Base-by-base conservation (phyloP, 2,888 invertebrate genomes). In the Apeira syringaria region DNA sequence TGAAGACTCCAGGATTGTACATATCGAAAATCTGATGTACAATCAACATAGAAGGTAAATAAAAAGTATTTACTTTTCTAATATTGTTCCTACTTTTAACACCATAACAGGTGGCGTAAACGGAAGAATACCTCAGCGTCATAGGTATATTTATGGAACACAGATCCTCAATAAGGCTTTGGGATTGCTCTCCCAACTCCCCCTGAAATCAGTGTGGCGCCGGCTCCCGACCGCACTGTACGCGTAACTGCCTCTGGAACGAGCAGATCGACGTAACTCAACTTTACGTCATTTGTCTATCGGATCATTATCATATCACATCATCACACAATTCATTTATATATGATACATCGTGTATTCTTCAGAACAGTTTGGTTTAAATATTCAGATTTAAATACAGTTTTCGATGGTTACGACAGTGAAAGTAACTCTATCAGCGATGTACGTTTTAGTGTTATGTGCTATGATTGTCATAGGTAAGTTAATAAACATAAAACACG, bases 191-290 rank as follows among this genome's bases (percentile, higher is more conserved):
- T 18, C 8, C 15, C 4, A 15, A n/a, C n/a, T n/a, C n/a, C 4
- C 4, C 5, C 20, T 5, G 5, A 27, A 33, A 18, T 44, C 38
- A 44, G 44, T 44, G 4, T 29, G 20, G 4, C 37, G 25, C 38
- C 28, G 2, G 13, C 33, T 15, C 33, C 30, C 33, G 29, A 44
- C 13, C 8, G 9, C 10, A 11, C 29, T 8, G 7, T 8, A 44
- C 44, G 44, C 18, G 33, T 38, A 7, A 20, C 12, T 15, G 25
- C 31, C 27, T 31, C 10, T 17, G 13, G 13, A 26, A 35, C 6
- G 10, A 15, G 26, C 31, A 42, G 18, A 30, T 36, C 42, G 42
- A 24, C 5, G 3, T 12, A 10, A 10, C 9, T 3, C 24, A 43
- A 43, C 34, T 31, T 42, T 24, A n/a, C 26, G 4, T 13, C 22